These are phyloP conservation scores for Carettochelys insculpta DNA, from an alignment of 2,113 vertebrate species.

Conservation along the genomic window DNA sequence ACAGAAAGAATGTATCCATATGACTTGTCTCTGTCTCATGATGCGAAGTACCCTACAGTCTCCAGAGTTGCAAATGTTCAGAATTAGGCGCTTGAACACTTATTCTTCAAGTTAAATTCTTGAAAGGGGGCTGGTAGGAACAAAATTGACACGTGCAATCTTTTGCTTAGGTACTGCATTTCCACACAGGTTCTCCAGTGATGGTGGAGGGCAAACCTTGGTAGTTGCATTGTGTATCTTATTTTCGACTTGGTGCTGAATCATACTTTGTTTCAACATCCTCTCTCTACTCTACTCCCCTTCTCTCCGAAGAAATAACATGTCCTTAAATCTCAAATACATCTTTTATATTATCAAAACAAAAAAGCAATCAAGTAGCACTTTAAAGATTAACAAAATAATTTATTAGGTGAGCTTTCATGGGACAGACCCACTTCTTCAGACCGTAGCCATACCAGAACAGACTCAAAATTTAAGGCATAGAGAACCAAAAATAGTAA, in stretches of 20 bases:
- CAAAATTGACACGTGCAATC: not conserved
- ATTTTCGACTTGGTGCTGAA: slow-evolving; percentile 43
- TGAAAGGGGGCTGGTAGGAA: not conserved
- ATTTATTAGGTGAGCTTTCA: too few relatives aligned
- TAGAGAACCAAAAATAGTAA: too few relatives aligned
- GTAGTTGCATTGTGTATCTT: slow-evolving; percentile 26
- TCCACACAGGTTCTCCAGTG: slow-evolving; percentile 20
- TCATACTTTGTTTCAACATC: slow-evolving; percentile 15
- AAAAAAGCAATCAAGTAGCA: too few relatives aligned
- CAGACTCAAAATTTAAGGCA: too few relatives aligned
- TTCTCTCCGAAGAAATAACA: not conserved
- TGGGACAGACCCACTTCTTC: too few relatives aligned
- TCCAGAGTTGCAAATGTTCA: not conserved
- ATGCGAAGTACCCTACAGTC: not conserved
- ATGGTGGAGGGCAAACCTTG: slow-evolving; percentile 27
- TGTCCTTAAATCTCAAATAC: slow-evolving; percentile 13
- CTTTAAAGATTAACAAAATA: too few relatives aligned
- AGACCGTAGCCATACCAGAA: too few relatives aligned
- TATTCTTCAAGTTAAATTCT: not conserved
- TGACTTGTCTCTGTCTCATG: not conserved
- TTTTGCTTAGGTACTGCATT: not conserved
- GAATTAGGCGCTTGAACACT: not conserved
- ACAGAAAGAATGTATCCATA: not conserved
- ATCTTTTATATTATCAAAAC: too few relatives aligned
- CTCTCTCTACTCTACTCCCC: not conserved